Evolutionary conservation across 2,113 vertebrate species (phyloP).

Genomic region (Xenopus tropicalis): UCB_Xtro_10.0 CM004447.2:54244001-54244500

Average conservation of each 20-base stretch:
- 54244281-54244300: conserved; percentile 18
- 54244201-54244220: neutral
- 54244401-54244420: neutral
- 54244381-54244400: neutral
- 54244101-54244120: neutral
- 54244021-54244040: no score
- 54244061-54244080: no score
- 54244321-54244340: neutral
- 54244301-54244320: conserved; percentile 18
- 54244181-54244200: neutral
- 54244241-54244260: conserved; percentile 31
- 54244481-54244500: no score
- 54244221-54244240: conserved; percentile 6
- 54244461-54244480: no score
- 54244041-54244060: no score
- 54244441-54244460: neutral
- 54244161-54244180: neutral
- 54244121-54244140: neutral
- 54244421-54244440: neutral
- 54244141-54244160: neutral
- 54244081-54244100: no score
- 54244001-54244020: no score
- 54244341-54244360: conserved; percentile 16
- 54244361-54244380: conserved; percentile 10
- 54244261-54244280: conserved; percentile 20